Conservation (phyloP, 2,113 vertebrate genomes). For the Apteryx mantelli region DNA sequence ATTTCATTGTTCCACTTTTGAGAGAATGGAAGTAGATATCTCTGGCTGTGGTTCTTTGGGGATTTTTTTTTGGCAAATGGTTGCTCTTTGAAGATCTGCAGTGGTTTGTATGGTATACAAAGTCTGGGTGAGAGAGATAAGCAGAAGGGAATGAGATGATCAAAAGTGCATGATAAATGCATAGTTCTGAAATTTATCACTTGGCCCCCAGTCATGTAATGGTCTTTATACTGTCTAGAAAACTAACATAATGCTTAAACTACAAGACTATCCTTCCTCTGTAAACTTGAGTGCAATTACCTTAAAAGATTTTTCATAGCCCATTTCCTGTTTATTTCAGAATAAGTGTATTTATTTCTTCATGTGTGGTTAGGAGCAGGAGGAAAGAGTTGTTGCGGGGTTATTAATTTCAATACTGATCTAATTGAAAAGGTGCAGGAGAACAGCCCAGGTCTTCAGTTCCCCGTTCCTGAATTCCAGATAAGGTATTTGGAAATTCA, state of each 20-base stretch:
- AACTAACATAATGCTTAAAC: background rate
- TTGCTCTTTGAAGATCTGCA: background rate
- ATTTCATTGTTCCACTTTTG: background rate
- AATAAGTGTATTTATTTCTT: background rate
- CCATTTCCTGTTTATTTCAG: background rate
- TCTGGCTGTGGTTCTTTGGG: background rate
- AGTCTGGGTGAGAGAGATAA: constrained; percentile 3
- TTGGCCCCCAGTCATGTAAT: background rate
- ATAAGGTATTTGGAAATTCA: background rate
- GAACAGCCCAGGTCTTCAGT: background rate
- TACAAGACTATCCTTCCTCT: background rate
- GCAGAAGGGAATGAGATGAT: background rate
- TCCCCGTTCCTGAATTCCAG: background rate
- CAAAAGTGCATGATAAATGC: background rate
- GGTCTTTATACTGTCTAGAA: background rate
- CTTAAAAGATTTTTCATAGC: background rate
- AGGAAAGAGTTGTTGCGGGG: background rate
- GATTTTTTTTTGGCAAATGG: background rate
- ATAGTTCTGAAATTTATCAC: background rate
- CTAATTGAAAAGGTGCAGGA: background rate
- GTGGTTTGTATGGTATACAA: background rate
- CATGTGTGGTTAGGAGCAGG: background rate
- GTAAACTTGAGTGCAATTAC: background rate
- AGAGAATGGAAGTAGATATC: background rate
- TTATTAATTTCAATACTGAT: background rate